Base-by-base conservation (phyloP, 1,140 invertebrate species). In the Heliconius hermathena region DNA sequence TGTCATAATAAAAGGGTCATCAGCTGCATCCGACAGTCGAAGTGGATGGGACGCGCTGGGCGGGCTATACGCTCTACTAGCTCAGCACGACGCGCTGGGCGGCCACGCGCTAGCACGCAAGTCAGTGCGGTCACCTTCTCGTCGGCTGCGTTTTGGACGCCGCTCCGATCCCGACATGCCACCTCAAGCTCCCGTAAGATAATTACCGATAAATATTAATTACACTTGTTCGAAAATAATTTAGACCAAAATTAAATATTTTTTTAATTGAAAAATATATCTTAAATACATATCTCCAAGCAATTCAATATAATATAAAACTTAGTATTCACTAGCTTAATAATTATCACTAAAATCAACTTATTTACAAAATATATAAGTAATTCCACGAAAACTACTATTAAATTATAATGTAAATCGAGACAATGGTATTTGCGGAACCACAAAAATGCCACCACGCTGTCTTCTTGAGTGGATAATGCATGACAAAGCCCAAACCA, bases 81-180 rank as follows among this genome's bases (percentile, higher is more conserved):
- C 96, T 18, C 95, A 96, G 80, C 95, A 95, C 83, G 96, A 96
- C 79, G 95, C 95, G 20, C 89, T 95, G 8, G 95, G 95, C 77
- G 95, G 95, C 13, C 96, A 97, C 89, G 95, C 96, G 81, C 95
- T 97, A 36, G 96, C 96, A 36, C 96, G 97, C 83, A 97, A 97
- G 91, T 96, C 96, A 8, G 96, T 96, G 78, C 95, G 96, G 33
- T 96, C 96, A 9, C 97, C 97, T 0, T 97, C 96, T 0, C 87
- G 97, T 26, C 95, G 97, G 33, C 94, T 97, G 8, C 95, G 97
- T 54, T 97, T 97, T 85, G 97, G 97, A 71, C 92, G 96, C 71
- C 95, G 97, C 71, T 96, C 96, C n/a, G 97, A 97, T 90, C 96
- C 97, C 1, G 92, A 94, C 41, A 93, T 95, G 91, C 88, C 94